A percentile compares a stretch with the other conserved stretches of the same genome.
Conservation (phyloP, 2,113 vertebrate genomes). For the Peucedramus taeniatus region DNA sequence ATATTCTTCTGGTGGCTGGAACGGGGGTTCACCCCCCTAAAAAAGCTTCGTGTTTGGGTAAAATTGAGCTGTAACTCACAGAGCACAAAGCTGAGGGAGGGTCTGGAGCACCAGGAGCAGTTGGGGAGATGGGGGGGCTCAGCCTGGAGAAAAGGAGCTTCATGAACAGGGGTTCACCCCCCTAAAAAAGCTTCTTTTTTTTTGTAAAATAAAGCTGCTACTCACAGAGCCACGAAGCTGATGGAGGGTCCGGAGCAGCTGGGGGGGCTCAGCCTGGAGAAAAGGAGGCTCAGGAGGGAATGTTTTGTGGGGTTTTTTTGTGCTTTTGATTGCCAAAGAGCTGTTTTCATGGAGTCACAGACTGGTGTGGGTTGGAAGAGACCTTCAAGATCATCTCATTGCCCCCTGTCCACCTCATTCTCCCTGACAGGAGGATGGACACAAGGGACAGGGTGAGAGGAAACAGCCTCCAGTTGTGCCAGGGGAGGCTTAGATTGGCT, state of each 20-base stretch:
- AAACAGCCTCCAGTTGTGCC: too few species aligned
- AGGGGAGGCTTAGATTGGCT: neutral
- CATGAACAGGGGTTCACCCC: fast-evolving
- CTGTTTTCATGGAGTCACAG: neutral
- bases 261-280: neutral
- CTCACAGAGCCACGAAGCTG: fast-evolving
- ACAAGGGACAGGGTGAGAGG: neutral
- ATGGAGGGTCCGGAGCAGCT: neutral
- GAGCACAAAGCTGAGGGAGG: too few species aligned
- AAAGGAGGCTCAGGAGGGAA: neutral
- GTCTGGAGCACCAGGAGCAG: too few species aligned
- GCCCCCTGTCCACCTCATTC: fast-evolving
- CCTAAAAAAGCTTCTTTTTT: fast-evolving
- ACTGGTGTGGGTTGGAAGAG: neutral
- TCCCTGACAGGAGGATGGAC: neutral
- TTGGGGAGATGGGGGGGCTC: too few species aligned
- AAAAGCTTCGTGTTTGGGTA: too few species aligned
- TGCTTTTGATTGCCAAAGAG: neutral
- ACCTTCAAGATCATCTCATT: neutral
- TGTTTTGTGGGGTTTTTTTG: neutral
- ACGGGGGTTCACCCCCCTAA: fast-evolving
- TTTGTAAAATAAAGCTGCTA: fast-evolving
- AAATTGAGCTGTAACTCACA: too few species aligned
- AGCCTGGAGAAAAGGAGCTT: too few species aligned
- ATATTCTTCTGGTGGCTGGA: fast-evolving